Evolutionary conservation across 2,888 invertebrate genomes (phyloP).

Genomic region (Plebejus anna): DNA sequence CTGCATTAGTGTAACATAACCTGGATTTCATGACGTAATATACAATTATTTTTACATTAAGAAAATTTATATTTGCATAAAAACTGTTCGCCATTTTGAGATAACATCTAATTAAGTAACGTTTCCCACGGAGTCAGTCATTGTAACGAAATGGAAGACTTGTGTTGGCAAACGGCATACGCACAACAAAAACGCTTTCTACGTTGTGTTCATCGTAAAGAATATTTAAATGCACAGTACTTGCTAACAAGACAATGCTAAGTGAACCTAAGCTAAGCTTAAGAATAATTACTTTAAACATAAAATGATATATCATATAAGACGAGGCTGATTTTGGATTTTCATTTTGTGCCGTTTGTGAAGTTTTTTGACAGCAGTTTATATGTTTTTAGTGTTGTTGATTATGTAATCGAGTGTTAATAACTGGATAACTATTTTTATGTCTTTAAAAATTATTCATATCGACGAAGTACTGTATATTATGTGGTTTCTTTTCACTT

Average conservation of each 20-base stretch:
- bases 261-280: not conserved
- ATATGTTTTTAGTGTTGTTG: too few species aligned
- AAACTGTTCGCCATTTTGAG: constrained; percentile 14
- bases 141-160: constrained; percentile 62
- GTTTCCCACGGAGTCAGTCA: constrained; percentile 52
- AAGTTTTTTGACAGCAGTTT: too few species aligned
- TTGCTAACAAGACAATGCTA: not conserved
- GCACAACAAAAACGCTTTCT: constrained; percentile 27
- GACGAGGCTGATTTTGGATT: too few species aligned
- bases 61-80: not conserved
- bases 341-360: too few species aligned
- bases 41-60: constrained; percentile 12
- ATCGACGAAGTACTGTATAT: too few species aligned
- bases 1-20: not conserved
- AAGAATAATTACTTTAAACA: too few species aligned
- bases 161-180: constrained; percentile 47
- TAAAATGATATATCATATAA: too few species aligned
- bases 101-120: constrained; percentile 21
- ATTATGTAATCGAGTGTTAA: too few species aligned
- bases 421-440: too few species aligned
- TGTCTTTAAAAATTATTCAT: too few species aligned
- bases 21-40: not conserved
- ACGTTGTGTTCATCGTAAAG: constrained; percentile 2
- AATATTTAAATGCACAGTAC: not conserved
- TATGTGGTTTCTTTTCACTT: too few species aligned